Evolutionary conservation across 2,797 vertebrate species (phyloP).

Genomic region (Ctenopoma multispine): DNA sequence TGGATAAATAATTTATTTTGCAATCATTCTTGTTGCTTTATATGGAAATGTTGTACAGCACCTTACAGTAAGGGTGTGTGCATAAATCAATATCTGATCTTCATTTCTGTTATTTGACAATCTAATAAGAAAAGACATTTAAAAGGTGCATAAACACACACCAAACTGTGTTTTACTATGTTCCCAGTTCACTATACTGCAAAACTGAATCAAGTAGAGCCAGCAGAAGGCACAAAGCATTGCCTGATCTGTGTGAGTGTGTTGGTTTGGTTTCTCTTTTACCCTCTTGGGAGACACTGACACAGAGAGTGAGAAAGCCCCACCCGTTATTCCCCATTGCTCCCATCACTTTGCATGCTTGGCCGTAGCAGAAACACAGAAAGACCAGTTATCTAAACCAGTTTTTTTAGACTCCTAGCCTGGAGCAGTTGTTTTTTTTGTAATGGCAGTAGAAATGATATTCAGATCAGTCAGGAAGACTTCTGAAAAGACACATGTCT

Average conservation of each 20-base stretch:
- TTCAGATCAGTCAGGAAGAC: neutral
- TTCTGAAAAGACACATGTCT: neutral
- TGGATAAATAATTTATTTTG: neutral
- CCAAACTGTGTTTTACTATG: neutral
- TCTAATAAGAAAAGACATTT: neutral
- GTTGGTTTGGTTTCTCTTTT: conserved; percentile 39
- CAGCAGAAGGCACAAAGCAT: conserved; percentile 19
- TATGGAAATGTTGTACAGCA: too few relatives aligned
- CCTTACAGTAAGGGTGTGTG: neutral
- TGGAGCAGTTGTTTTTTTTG: neutral
- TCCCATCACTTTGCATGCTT: conserved; percentile 41
- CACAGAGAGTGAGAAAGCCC: conserved; percentile 51
- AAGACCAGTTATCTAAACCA: conserved; percentile 2
- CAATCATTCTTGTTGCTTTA: neutral
- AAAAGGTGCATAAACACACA: neutral
- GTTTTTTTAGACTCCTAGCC: conserved; percentile 12
- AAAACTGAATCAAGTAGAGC: conserved; percentile 56
- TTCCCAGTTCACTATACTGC: conserved; percentile 20
- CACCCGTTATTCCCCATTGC: conserved; percentile 60
- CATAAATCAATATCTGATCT: neutral
- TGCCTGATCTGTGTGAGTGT: neutral
- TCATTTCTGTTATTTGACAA: neutral
- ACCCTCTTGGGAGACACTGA: conserved; percentile 10
- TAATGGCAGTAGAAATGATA: neutral
- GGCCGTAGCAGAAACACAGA: conserved; percentile 20